Conservation (phyloP, 1,140 invertebrate species). For the Drosophila lacertosa region DNA sequence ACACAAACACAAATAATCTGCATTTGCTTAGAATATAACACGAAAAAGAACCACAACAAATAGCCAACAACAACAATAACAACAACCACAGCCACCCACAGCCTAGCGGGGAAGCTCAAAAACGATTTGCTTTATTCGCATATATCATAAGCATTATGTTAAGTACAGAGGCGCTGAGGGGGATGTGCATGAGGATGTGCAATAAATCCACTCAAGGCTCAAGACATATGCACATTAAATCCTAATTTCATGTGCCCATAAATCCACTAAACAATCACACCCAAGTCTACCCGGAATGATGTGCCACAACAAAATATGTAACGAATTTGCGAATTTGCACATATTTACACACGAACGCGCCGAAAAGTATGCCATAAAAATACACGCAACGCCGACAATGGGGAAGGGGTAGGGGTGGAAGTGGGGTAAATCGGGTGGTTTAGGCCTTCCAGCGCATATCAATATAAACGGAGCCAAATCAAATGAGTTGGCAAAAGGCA, state of each 20-base stretch:
- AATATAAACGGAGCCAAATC: conserved; percentile 73
- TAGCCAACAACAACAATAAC: too few relatives aligned
- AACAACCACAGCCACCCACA: not conserved
- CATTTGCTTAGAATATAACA: not conserved
- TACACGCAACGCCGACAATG: conserved; percentile 36
- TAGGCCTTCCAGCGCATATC: conserved; percentile 44
- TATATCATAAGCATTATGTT: conserved; percentile 78
- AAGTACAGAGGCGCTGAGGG: conserved; percentile 40
- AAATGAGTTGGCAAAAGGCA: conserved; percentile 77
- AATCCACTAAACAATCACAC: conserved; percentile 81
- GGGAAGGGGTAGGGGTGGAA: not conserved
- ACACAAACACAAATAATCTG: conserved; percentile 1
- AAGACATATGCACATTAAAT: conserved; percentile 80
- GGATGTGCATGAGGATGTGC: conserved; percentile 38
- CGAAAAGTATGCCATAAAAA: conserved; percentile 75
- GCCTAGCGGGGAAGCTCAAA: conserved; percentile 31
- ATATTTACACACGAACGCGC: conserved; percentile 76
- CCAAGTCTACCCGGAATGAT: conserved; percentile 41
- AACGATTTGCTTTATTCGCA: conserved; percentile 61
- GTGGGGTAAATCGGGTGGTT: not conserved
- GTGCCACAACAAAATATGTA: conserved; percentile 64
- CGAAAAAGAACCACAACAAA: conserved; percentile 20
- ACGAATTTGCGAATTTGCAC: conserved; percentile 78
- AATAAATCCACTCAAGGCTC: conserved; percentile 68
- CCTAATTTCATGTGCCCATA: conserved; percentile 80